Conservation (phyloP, 1,140 invertebrate species). For the Chionoecetes opilio region DNA sequence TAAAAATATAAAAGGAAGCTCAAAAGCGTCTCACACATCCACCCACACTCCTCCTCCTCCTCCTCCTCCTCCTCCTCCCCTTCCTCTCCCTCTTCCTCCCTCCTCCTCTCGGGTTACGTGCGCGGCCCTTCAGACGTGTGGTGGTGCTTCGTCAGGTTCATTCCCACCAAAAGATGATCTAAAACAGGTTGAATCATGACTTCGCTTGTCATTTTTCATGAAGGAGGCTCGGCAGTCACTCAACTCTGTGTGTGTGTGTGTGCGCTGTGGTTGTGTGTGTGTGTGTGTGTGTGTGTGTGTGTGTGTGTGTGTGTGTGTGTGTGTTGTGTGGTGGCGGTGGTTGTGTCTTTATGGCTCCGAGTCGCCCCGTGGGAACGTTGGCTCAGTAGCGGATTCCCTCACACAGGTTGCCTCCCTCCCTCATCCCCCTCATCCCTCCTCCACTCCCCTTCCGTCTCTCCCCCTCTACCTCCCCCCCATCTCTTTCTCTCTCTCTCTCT, state of each 20-base stretch:
- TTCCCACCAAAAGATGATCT: not conserved
- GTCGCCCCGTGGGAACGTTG: slow-evolving; percentile 35
- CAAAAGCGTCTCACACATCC: not conserved
- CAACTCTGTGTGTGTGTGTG: not conserved
- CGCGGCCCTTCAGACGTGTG: not conserved
- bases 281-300: slow-evolving; percentile 31
- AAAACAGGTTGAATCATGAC: not conserved
- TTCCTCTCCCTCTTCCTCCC: not conserved
- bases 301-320: not conserved
- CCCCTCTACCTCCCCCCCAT: not conserved
- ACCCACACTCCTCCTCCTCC: not conserved
- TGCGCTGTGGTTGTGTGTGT: slow-evolving; percentile 32
- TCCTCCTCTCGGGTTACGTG: not conserved
- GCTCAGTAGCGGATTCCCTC: slow-evolving; percentile 34
- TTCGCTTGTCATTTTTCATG: too few species aligned
- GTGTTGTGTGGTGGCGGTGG: not conserved
- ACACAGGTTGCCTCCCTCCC: not conserved
- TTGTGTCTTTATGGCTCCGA: slow-evolving; percentile 10
- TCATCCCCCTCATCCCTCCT: not conserved
- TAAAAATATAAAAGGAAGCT: not conserved
- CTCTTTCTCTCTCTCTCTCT: slow-evolving; percentile 39
- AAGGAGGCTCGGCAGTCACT: too few species aligned
- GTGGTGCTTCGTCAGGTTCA: not conserved
- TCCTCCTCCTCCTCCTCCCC: not conserved
- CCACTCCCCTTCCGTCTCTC: not conserved